A percentile compares a stretch with the other conserved stretches of the same genome.
phyloP scores from a whole-genome alignment of 2,888 invertebrate genomes.

The Deroplatys truncata region DNA sequence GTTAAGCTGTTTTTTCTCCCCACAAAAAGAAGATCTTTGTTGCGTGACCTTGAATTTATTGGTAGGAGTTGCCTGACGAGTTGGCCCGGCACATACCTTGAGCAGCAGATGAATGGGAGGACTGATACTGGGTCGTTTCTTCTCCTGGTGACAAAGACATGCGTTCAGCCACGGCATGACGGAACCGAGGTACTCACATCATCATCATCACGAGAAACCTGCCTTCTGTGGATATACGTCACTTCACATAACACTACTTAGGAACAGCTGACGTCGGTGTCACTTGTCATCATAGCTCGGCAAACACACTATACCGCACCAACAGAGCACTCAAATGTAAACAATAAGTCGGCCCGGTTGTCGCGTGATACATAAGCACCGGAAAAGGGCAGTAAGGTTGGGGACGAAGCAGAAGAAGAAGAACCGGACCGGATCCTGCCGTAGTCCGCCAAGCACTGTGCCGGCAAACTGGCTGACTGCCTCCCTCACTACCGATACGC shows the following conservation, averaged over 20 bases:
- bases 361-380: neutral
- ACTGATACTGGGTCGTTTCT: slow-evolving; percentile 47
- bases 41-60: neutral
- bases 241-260: neutral
- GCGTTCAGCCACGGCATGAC: slow-evolving; percentile 49
- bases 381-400: neutral
- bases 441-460: neutral
- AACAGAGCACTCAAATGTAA: neutral
- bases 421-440: neutral
- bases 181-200: neutral
- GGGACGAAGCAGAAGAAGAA: neutral
- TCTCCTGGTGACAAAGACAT: slow-evolving; percentile 48
- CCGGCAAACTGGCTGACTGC: neutral
- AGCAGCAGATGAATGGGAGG: slow-evolving; percentile 48
- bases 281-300: too few species aligned
- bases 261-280: neutral
- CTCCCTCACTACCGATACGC: neutral
- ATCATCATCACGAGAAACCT: neutral
- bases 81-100: slow-evolving; percentile 41
- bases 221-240: too few species aligned
- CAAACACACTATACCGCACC: neutral
- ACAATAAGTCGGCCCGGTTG: too few species aligned
- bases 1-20: neutral
- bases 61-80: neutral
- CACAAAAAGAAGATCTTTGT: neutral